Evolutionary conservation across 2,797 vertebrate genomes (phyloP).

Genomic region (Hypotaenidia okinawae): DNA sequence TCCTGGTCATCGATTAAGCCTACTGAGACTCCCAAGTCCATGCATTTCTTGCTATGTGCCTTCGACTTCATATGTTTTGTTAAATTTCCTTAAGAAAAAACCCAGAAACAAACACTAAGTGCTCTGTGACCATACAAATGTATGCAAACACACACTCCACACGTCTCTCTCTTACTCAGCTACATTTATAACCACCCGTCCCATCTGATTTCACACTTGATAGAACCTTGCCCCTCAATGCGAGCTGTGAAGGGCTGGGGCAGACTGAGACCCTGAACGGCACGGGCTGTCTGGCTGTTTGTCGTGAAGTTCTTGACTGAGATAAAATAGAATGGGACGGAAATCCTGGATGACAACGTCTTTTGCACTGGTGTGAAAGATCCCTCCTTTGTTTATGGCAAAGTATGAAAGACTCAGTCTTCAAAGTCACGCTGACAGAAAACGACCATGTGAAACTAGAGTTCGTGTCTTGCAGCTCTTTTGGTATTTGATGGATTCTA

Average conservation of each 20-base stretch:
- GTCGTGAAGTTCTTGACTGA: background rate
- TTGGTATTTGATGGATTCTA: background rate
- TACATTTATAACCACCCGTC: background rate
- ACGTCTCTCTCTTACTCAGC: background rate
- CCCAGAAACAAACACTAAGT: background rate
- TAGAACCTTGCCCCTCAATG: background rate
- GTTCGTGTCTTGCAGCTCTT: background rate
- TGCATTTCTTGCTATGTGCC: slow-evolving; percentile 98
- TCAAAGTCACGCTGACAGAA: background rate
- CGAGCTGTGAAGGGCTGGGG: background rate
- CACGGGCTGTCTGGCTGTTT: background rate
- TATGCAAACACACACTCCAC: background rate
- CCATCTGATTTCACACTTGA: background rate
- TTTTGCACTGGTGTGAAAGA: background rate
- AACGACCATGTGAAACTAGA: accelerated
- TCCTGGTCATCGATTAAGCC: slow-evolving; percentile 93
- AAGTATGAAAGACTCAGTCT: background rate
- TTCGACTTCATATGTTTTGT: slow-evolving; percentile 99
- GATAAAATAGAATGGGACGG: background rate
- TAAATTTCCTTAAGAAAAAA: slow-evolving; percentile 89
- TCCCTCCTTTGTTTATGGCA: background rate
- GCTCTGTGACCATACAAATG: background rate
- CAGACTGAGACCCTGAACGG: background rate
- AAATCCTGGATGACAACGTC: background rate
- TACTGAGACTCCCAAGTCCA: slow-evolving; percentile 94